Conservation (phyloP, 2,888 invertebrate species). For the Carterocephalus palaemon region DNA sequence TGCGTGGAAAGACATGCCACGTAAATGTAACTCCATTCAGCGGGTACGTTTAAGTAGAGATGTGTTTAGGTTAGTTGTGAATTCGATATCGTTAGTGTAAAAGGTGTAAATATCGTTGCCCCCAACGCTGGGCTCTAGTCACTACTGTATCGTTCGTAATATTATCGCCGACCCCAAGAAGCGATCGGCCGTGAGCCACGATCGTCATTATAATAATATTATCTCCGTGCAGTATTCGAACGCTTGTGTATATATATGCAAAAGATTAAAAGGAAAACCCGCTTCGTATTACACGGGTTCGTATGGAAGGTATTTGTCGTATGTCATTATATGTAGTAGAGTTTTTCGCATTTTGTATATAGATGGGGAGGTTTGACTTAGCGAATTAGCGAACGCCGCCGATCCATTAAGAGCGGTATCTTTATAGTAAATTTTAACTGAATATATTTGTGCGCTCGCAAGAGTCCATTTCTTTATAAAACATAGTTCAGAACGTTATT, state of each 20-base stretch:
- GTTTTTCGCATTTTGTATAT: slow-evolving; percentile 34
- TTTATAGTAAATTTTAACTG: slow-evolving; percentile 59
- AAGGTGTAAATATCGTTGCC: slow-evolving; percentile 64
- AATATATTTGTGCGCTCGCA: slow-evolving; percentile 45
- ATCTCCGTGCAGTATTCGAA: slow-evolving; percentile 55
- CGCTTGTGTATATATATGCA: slow-evolving; percentile 56
- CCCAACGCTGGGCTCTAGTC: slow-evolving; percentile 65
- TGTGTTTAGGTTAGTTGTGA: slow-evolving; percentile 57
- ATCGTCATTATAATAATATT: too few species aligned
- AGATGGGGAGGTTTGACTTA: slow-evolving; percentile 44
- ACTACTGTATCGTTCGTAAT: slow-evolving; percentile 54
- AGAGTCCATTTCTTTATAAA: slow-evolving; percentile 43
- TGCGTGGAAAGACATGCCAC: background rate
- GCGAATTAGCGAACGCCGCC: slow-evolving; percentile 52
- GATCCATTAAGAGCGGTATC: too few species aligned
- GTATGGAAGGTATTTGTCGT: too few species aligned
- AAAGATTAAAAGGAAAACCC: slow-evolving; percentile 19
- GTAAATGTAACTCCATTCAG: too few species aligned
- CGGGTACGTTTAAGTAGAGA: slow-evolving; percentile 38
- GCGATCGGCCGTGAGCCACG: slow-evolving; percentile 48
- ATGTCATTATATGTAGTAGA: too few species aligned
- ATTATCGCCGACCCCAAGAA: slow-evolving; percentile 32
- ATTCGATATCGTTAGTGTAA: slow-evolving; percentile 61
- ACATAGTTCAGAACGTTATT: slow-evolving; percentile 53
- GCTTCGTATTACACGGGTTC: slow-evolving; percentile 1